Conservation (phyloP, 2,888 invertebrate genomes). For the Dasysyrphus albostriatus region DNA sequence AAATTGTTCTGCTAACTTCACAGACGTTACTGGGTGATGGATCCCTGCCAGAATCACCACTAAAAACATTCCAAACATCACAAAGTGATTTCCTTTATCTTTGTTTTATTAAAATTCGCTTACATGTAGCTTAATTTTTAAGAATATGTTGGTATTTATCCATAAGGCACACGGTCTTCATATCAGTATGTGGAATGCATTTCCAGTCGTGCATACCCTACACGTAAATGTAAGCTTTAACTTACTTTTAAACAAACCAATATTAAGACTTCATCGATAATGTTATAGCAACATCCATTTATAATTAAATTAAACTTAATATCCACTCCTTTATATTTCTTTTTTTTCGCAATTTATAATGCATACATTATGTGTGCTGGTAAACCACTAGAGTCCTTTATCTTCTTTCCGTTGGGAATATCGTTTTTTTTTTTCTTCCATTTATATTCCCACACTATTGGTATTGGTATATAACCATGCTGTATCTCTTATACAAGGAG, state of each 20-base stretch:
- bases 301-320: conserved; percentile 64
- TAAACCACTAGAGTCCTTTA: conserved; percentile 17
- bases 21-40: too few relatives aligned
- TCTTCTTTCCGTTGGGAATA: not conserved
- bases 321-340: conserved; percentile 37
- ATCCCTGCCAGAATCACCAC: too few relatives aligned
- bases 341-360: conserved; percentile 8
- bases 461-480: not conserved
- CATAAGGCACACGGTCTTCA: too few relatives aligned
- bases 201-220: too few relatives aligned
- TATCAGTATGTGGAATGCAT: too few relatives aligned
- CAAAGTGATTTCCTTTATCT: too few relatives aligned
- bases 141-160: too few relatives aligned
- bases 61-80: too few relatives aligned
- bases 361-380: not conserved
- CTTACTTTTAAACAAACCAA: conserved; percentile 24
- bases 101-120: too few relatives aligned
- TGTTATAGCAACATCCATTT: conserved; percentile 43
- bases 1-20: too few relatives aligned
- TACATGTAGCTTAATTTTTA: too few relatives aligned
- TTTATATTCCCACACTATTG: not conserved
- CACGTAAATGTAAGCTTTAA: not conserved
- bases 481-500: not conserved
- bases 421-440: not conserved
- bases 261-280: not conserved